Base-by-base conservation (phyloP, 2,797 vertebrate genomes). In the Paratrypauchen microcephalus region DNA sequence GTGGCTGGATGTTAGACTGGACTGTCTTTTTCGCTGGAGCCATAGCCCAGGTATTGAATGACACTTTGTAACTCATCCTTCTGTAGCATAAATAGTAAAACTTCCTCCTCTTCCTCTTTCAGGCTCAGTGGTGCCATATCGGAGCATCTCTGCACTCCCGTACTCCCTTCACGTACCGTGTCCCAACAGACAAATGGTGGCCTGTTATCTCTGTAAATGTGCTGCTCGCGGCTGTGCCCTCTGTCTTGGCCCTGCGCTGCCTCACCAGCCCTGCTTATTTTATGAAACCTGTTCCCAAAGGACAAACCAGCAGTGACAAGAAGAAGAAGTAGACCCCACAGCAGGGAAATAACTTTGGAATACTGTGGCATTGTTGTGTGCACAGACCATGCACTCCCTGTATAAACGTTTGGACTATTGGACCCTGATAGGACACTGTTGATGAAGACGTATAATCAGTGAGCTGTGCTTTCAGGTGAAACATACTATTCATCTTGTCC, bases 111-210 rank as follows among this genome's bases (percentile, higher is more conserved):
- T 59, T 61, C 41, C 47, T 56, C 19, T 32, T 21, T n/a, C 91
- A 99, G 97, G 93, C 92, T 0, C 96, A 98, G 90, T 98, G 97
- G 92, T 92, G 95, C n/a, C 96, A 99, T 75, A 82, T 96, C n/a
- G 95, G 95, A 6, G 95, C 94, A 2, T 97, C 96, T 13, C 78
- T 95, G 57, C 97, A 99, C 84, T 73, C 89, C 12, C 94, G 94
- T 23, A 99, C 97, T 0, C 93, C 97, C 15, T 98, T 95, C 87
- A 97, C 96, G 0, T 98, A 99, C 89, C 92, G 97, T 23, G 92
- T 95, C 73, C 97, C 97, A 0, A 89, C 94, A 54, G 95, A 97
- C 1, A 86, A 92, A 64, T 92, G 93, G 89, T 83, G 89, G 81
- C 65, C 77, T 8, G 94, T 98, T 74, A 78, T 97, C 48, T 1